These are phyloP conservation scores for Neocrepidodera transversa DNA, from an alignment of 2,888 invertebrate species.

Conservation along the genomic window DNA sequence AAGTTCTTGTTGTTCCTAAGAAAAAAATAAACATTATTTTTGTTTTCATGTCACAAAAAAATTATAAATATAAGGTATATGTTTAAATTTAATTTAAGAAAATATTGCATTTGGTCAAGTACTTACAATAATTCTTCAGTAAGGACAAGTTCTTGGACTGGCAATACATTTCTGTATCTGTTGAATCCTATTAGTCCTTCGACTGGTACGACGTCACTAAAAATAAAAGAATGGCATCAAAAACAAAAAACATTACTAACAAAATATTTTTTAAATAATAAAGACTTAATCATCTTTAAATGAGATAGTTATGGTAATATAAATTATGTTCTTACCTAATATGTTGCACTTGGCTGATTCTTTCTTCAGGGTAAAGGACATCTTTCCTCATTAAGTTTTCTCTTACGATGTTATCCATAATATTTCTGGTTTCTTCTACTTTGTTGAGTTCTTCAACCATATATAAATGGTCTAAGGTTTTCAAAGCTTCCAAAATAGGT, in stretches of 20 bases:
- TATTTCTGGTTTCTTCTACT: not conserved
- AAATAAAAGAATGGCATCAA: not conserved
- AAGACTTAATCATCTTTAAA: no score
- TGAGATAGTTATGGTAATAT: not conserved
- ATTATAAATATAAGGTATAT: not conserved
- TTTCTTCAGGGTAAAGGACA: not conserved
- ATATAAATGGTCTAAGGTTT: not conserved
- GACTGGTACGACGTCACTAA: slow-evolving; percentile 5
- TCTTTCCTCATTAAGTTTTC: not conserved
- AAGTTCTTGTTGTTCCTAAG: not conserved
- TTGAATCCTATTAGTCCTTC: not conserved
- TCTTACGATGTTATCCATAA: not conserved
- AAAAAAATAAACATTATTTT: not conserved
- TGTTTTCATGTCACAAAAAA: not conserved
- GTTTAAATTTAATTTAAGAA: not conserved
- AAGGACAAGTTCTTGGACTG: no score
- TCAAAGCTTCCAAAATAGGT: not conserved
- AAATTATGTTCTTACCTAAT: not conserved
- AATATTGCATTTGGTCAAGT: not conserved
- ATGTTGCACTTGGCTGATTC: not conserved
- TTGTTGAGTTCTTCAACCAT: not conserved
- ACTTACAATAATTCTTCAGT: not conserved
- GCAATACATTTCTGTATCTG: not conserved
- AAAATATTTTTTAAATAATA: no score
- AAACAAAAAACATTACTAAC: not conserved